Evolutionary conservation across 2,888 invertebrate species (phyloP).

Genomic region (Heterodera filipjevi): DNA sequence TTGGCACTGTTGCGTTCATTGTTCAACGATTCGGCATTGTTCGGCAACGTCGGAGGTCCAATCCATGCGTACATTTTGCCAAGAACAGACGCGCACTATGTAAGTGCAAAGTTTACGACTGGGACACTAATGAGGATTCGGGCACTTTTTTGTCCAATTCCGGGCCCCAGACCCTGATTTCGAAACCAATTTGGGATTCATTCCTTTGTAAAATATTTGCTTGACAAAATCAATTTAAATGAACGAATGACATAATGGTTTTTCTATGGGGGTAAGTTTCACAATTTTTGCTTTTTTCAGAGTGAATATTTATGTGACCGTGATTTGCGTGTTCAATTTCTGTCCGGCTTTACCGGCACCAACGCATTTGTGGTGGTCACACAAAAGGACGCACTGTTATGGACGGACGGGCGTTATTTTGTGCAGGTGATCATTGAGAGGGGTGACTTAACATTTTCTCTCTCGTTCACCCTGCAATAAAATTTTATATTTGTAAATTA

Average conservation of each 20-base stretch:
- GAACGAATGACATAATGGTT: too few species aligned
- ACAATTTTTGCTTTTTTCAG: conserved; percentile 43
- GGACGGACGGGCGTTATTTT: conserved; percentile 97
- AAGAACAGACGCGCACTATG: conserved; percentile 62
- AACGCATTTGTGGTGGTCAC: conserved; percentile 71
- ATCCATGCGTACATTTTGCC: conserved; percentile 59
- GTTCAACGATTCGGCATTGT: background rate
- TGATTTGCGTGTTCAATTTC: conserved; percentile 82
- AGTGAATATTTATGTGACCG: conserved; percentile 78
- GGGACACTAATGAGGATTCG: too few species aligned
- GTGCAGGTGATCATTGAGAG: conserved; percentile 77
- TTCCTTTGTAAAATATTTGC: too few species aligned
- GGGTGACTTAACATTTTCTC: too few species aligned
- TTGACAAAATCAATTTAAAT: too few species aligned
- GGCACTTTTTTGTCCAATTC: too few species aligned
- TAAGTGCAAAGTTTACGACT: conserved; percentile 22
- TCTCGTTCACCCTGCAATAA: too few species aligned
- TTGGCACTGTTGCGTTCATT: background rate
- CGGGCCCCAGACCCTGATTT: too few species aligned
- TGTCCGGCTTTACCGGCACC: conserved; percentile 88
- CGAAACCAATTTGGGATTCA: too few species aligned
- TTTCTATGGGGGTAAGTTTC: too few species aligned
- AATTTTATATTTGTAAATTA: background rate
- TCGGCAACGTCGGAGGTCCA: background rate
- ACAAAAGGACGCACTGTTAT: conserved; percentile 73